phyloP scores from a whole-genome alignment of 2,113 vertebrate species.

The Arvicanthis niloticus region DNA sequence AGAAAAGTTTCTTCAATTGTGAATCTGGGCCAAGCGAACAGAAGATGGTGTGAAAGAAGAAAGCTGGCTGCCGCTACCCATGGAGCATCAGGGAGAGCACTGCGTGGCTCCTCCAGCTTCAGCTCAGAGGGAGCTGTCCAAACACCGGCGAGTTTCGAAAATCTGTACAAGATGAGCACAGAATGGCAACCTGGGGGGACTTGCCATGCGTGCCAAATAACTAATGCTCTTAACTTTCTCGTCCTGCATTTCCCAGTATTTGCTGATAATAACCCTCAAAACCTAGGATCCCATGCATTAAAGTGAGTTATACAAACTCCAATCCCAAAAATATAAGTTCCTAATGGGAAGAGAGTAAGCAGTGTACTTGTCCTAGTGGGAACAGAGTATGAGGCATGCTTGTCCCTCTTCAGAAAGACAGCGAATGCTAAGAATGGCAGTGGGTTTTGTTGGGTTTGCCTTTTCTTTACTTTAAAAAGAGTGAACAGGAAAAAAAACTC shows the following conservation, averaged over 20 bases:
- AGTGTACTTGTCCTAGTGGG: background rate
- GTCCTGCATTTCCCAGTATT: conserved; percentile 53
- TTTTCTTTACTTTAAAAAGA: conserved; percentile 23
- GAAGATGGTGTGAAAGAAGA: conserved; percentile 62
- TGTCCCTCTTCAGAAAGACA: conserved; percentile 52
- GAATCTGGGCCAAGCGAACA: conserved; percentile 72
- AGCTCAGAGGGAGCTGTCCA: conserved; percentile 63
- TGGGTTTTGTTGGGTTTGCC: conserved; percentile 59
- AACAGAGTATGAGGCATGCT: conserved; percentile 43
- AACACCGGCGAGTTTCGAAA: conserved; percentile 70
- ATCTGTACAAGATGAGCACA: conserved; percentile 27
- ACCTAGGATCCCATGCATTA: conserved; percentile 1
- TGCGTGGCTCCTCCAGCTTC: conserved; percentile 20
- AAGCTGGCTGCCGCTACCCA: conserved; percentile 54
- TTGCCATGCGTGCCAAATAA: conserved; percentile 51
- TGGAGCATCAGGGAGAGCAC: background rate
- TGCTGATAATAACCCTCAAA: conserved; percentile 59
- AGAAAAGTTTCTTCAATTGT: conserved; percentile 52
- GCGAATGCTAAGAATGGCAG: conserved; percentile 29
- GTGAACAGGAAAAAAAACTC: conserved; percentile 10
- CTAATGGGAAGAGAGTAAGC: conserved; percentile 56
- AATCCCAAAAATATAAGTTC: conserved; percentile 66
- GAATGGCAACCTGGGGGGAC: conserved; percentile 60
- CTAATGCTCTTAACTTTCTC: conserved; percentile 33
- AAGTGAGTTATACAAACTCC: conserved; percentile 60